Base-by-base conservation (phyloP, 2,797 vertebrate species). In the Brotogeris chrysoptera region DNA sequence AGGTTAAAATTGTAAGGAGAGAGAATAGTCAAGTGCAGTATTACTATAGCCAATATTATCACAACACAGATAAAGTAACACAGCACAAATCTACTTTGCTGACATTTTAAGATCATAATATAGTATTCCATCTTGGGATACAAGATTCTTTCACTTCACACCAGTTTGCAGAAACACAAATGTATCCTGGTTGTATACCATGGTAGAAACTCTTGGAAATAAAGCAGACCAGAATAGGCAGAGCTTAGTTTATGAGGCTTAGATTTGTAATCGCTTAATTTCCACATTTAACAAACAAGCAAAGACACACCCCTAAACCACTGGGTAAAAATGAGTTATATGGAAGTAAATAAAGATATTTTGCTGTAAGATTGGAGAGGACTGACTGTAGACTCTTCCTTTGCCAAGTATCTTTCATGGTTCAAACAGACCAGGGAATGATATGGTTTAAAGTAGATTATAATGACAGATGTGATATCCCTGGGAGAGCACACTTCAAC, bases 31-130 rank as follows among this genome's bases (percentile, higher is more conserved):
- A 96, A 95, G 83, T 92, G 53, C 60, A 66, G 60, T 90, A 92
- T 92, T 95, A 90, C 39, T 47, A 43, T 28, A 88, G 47, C 39
- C 34, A 90, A 89, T 83, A 95, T 73, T 85, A 70, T 53, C 96
- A 89, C 19, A 95, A 63, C 47, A 92, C 83, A 73, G 92, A 88
- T 96, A 95, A 92, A 91, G 43, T 92, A 95, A 82, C 78, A 95
- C 43, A 72, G n/a, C 50, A 95, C 88, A 95, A 97, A 94, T 92
- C 41, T 86, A 39, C 25, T 89, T 91, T 84, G 50, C 43, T 96
- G 76, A 90, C 74, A 92, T 95, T 91, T 95, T 86, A 78, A 90
- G 52, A 80, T 95, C 76, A 91, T 68, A 32, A 93, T 96, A 69
- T 92, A 95, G 55, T 85, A 49, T 92, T 77, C 30, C 52, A 71